Evolutionary conservation across 2,888 invertebrate species (phyloP), one percentile per base, ranked within the genome.

Genomic region (Temnothorax rugatulus): DNA sequence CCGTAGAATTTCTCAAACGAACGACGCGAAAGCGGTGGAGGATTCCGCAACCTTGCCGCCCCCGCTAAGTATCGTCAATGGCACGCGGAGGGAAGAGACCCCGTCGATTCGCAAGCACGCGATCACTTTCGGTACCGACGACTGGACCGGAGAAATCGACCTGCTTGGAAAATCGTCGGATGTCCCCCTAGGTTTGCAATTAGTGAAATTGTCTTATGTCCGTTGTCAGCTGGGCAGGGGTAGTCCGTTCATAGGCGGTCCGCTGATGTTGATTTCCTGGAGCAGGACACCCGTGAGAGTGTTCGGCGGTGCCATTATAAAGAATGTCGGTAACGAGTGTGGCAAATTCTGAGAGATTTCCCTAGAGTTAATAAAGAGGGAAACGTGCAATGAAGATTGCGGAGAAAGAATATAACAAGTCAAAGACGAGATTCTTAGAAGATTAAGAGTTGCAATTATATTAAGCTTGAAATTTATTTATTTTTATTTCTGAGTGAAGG

Each of bases 261-360:
- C 93, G 15, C 91, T 93, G 54, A 95, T 96, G 95, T 95, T 96
- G 50, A 96, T 97, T 79, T 96, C 96, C 90, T 97, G 97, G 97
- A 96, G 95, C 59, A 96, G 95, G 89, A 97, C 97, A 3, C 96
- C 97, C 0, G 96, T 97, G 0, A 95, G 96, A 87, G 95, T 97
- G 0, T 97, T 97, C 91, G 97, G 97, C 25, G 97, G 97, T 8
- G 97, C 97, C 4, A 95, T 95, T 90, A 94, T 97, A 29, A 96
- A 96, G 91, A 96, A 95, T 87, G 96, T 96, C 0, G 95, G 95
- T 15, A 96, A 96, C 86, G 94, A 96, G 83, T 97, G 97, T 92
- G 96, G 96, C 1, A 95, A 95, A 86, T 96, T 96, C 52, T 87
- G 44, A 83, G 34, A 54, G 29, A 64, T 11, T 44, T 15, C 13